Percentiles rank a stretch among this genome's conserved stretches.
Evolutionary conservation across 2,797 vertebrate species (phyloP).

Genomic region (Micrastur ruficollis): DNA sequence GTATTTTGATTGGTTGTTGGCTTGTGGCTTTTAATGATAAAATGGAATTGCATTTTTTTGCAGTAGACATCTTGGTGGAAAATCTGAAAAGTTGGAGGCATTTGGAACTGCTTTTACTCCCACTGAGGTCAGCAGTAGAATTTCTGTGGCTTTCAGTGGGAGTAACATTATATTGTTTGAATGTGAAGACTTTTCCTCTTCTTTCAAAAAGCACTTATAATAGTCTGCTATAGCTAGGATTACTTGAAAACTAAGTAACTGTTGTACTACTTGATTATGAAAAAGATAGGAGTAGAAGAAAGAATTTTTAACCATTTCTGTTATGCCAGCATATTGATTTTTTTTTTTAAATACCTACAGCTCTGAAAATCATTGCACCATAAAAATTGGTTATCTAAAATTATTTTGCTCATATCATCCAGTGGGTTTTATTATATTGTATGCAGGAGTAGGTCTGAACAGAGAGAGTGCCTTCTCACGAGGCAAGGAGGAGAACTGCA

Average conservation of each 20-base stretch:
- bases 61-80: background rate
- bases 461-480: background rate
- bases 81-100: background rate
- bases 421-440: background rate
- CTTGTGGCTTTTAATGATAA: background rate
- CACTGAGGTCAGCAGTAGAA: conserved; percentile 20
- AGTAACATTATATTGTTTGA: background rate
- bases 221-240: background rate
- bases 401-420: background rate
- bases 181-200: background rate
- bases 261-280: background rate
- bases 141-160: conserved; percentile 42
- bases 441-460: background rate
- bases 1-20: conserved; percentile 19
- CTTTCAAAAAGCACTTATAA: background rate
- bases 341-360: background rate
- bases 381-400: background rate
- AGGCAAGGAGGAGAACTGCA: background rate
- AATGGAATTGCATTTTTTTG: background rate
- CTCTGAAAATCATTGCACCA: background rate
- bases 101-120: background rate
- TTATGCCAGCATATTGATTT: background rate
- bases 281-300: background rate
- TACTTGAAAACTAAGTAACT: background rate
- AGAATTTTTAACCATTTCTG: background rate